Conservation (phyloP, 2,888 invertebrate species). For the Drosophila mimica region DNA sequence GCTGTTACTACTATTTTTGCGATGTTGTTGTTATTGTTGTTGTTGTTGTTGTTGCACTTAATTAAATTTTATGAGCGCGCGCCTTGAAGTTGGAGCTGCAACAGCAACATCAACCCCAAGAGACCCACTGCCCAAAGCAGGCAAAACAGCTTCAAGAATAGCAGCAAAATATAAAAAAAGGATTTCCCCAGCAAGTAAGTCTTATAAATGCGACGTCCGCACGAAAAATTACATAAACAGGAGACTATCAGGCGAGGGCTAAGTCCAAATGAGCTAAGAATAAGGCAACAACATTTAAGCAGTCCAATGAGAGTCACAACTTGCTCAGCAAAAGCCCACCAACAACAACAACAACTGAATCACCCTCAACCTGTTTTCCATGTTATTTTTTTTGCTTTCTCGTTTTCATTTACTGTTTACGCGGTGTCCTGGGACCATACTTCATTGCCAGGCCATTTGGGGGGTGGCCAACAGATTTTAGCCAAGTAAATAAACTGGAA, state of each 20-base stretch:
- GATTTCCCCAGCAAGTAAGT: slow-evolving; percentile 35
- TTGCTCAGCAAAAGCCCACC: slow-evolving; percentile 18
- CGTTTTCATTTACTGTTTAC: slow-evolving; percentile 51
- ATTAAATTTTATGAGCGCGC: slow-evolving; percentile 76
- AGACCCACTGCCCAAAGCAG: slow-evolving; percentile 7
- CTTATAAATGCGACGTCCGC: slow-evolving; percentile 48
- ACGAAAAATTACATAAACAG: slow-evolving; percentile 44
- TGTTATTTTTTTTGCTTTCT: background rate
- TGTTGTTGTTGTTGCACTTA: slow-evolving; percentile 74
- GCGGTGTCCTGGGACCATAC: slow-evolving; percentile 43
- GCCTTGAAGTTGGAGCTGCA: slow-evolving; percentile 50
- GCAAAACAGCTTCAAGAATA: background rate
- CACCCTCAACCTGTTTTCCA: slow-evolving; percentile 25
- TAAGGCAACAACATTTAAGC: slow-evolving; percentile 35
- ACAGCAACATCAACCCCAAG: slow-evolving; percentile 13
- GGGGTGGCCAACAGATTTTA: slow-evolving; percentile 26
- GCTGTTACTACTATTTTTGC: slow-evolving; percentile 39
- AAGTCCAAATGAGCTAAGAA: slow-evolving; percentile 48
- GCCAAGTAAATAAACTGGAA: slow-evolving; percentile 33
- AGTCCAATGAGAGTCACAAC: slow-evolving; percentile 48
- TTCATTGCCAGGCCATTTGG: slow-evolving; percentile 44
- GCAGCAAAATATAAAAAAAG: slow-evolving; percentile 22
- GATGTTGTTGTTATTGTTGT: slow-evolving; percentile 14
- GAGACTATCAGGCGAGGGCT: slow-evolving; percentile 12
- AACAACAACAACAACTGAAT: slow-evolving; percentile 6